Percentiles rank a stretch among this genome's conserved stretches.
Conservation (phyloP, 2,113 vertebrate genomes). For the Odontesthes bonariensis region DNA sequence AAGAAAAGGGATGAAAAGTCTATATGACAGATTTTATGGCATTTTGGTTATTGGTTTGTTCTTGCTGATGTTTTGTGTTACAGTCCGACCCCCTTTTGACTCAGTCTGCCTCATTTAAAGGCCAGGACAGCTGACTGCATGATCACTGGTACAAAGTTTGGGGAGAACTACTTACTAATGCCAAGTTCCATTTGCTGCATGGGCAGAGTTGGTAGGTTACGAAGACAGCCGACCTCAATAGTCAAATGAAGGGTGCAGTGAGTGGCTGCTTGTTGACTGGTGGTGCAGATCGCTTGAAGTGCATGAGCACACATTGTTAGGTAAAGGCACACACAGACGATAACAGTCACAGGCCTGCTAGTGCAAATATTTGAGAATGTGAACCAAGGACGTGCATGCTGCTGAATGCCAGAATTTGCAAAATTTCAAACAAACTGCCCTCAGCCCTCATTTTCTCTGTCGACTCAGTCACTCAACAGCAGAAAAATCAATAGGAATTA, state of each 20-base stretch:
- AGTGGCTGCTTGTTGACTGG: slow-evolving; percentile 49
- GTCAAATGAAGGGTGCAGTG: slow-evolving; percentile 47
- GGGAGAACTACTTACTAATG: slow-evolving; percentile 50
- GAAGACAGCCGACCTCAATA: slow-evolving; percentile 59
- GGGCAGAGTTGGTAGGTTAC: slow-evolving; percentile 32
- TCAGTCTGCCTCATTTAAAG: slow-evolving; percentile 54
- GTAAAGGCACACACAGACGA: slow-evolving; percentile 44
- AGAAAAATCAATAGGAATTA: neutral
- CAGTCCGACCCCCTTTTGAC: neutral
- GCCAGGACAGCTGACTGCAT: slow-evolving; percentile 56
- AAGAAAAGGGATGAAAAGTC: neutral
- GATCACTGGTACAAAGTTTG: slow-evolving; percentile 54
- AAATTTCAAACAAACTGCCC: neutral
- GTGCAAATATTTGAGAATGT: slow-evolving; percentile 67
- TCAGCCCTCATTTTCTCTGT: slow-evolving; percentile 14
- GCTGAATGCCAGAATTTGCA: slow-evolving; percentile 38
- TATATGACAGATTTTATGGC: neutral
- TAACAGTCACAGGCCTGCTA: slow-evolving; percentile 29
- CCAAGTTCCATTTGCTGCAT: slow-evolving; percentile 68
- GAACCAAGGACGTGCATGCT: slow-evolving; percentile 31
- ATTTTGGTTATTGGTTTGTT: slow-evolving; percentile 10
- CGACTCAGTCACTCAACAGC: neutral
- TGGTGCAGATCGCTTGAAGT: slow-evolving; percentile 52
- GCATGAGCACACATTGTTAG: slow-evolving; percentile 51
- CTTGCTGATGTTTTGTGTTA: slow-evolving; percentile 1